A percentile compares a stretch with the other conserved stretches of the same genome.
These are phyloP conservation scores for Gonatopus flavifemur DNA, from an alignment of 1,140 invertebrate species.

Conservation along the genomic window DNA sequence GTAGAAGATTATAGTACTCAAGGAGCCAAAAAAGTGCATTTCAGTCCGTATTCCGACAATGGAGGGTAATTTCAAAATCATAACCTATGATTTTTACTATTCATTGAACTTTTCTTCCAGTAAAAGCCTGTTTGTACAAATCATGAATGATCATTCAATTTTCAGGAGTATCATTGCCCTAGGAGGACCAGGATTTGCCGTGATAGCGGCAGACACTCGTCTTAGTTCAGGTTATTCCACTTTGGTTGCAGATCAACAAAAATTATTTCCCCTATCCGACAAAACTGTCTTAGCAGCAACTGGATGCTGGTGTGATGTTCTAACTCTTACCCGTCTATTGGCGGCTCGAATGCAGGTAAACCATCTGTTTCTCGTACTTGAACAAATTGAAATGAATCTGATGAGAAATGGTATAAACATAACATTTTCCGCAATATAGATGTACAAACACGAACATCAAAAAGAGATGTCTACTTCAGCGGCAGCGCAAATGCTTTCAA, in stretches of 20 bases:
- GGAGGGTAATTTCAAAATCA: slow-evolving; percentile 65
- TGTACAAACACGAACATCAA: slow-evolving; percentile 95
- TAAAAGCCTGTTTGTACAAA: no score
- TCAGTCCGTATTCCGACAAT: slow-evolving; percentile 76
- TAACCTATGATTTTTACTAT: slow-evolving; percentile 22
- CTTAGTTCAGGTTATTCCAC: slow-evolving; percentile 90
- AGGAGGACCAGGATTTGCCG: slow-evolving; percentile 73
- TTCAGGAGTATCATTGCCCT: slow-evolving; percentile 85
- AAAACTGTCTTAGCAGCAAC: slow-evolving; percentile 84
- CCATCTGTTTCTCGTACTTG: not conserved
- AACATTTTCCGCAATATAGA: slow-evolving; percentile 61
- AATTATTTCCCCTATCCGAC: slow-evolving; percentile 77
- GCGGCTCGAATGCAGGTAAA: slow-evolving; percentile 80
- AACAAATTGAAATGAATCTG: not conserved
- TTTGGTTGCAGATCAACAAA: slow-evolving; percentile 83
- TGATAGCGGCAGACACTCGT: slow-evolving; percentile 87
- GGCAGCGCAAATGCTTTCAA: slow-evolving; percentile 92
- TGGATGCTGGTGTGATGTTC: slow-evolving; percentile 98
- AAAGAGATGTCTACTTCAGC: slow-evolving; percentile 91
- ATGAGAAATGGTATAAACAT: not conserved
- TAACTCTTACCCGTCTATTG: slow-evolving; percentile 86
- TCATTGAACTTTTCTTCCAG: no score
- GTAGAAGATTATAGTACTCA: slow-evolving; percentile 69
- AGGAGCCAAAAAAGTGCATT: slow-evolving; percentile 64
- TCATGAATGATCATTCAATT: no score